Evolutionary conservation across 2,113 vertebrate genomes (phyloP).

Genomic region (Myiozetetes cayanensis): DNA sequence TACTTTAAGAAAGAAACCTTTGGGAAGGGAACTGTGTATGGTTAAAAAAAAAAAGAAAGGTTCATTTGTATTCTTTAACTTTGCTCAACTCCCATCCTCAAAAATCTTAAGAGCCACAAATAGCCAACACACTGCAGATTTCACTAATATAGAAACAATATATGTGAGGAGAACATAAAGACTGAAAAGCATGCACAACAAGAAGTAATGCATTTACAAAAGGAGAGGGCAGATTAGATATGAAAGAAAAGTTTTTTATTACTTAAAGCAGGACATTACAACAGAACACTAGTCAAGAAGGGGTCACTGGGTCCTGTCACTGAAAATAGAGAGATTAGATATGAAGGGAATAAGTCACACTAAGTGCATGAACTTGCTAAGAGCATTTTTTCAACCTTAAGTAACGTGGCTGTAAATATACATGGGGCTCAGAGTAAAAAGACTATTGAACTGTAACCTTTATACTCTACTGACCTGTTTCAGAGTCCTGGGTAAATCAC

Average conservation of each 20-base stretch:
- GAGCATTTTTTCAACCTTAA: constrained; percentile 55
- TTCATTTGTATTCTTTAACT: background rate
- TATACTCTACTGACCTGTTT: background rate
- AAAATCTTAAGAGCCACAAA: background rate
- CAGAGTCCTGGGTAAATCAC: constrained; percentile 30
- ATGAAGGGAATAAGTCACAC: constrained; percentile 37
- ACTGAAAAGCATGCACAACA: background rate
- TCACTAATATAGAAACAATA: background rate
- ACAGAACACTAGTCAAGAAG: background rate
- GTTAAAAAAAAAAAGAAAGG: background rate
- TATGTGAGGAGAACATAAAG: background rate
- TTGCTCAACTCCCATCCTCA: background rate
- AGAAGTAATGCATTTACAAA: constrained; percentile 30
- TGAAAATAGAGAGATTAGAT: constrained; percentile 30
- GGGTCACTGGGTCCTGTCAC: constrained; percentile 4
- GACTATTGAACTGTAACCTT: constrained; percentile 24
- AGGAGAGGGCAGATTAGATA: background rate
- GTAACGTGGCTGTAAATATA: constrained; percentile 37
- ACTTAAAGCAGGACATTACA: constrained; percentile 41
- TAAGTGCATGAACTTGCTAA: constrained; percentile 12
- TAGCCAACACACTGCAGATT: background rate
- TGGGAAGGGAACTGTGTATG: background rate
- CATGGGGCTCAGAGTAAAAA: background rate
- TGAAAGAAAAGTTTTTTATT: constrained; percentile 10
- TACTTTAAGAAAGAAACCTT: background rate